Evolutionary conservation across 2,113 vertebrate species (phyloP).

Genomic region (Pica pica): DNA sequence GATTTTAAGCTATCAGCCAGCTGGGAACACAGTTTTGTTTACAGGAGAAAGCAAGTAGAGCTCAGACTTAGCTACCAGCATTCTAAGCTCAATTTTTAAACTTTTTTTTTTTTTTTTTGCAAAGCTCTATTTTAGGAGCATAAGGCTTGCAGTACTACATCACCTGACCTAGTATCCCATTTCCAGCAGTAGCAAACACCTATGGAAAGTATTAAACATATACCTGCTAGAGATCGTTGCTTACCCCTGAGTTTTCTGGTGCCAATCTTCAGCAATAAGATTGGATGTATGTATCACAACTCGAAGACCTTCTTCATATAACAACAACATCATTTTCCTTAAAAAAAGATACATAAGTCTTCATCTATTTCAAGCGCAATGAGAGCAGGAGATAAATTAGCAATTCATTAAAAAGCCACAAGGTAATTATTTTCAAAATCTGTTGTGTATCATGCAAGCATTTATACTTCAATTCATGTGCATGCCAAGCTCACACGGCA

Average conservation of each 20-base stretch:
- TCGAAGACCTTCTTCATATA: constrained; percentile 93
- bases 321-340: constrained; percentile 98
- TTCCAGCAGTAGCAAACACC: not conserved
- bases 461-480: not conserved
- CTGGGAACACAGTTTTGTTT: not conserved
- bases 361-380: not conserved
- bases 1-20: not conserved
- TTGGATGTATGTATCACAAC: constrained; percentile 95
- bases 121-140: not conserved
- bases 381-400: not conserved
- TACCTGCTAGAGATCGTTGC: not conserved
- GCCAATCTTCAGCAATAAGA: constrained; percentile 93
- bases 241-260: constrained; percentile 98
- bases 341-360: not conserved
- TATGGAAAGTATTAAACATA: not conserved
- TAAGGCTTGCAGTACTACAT: not conserved
- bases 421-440: not conserved
- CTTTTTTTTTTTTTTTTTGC: not conserved
- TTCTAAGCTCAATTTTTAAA: not conserved
- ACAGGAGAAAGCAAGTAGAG: not conserved
- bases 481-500: not conserved
- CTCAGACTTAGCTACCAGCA: not conserved
- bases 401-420: not conserved
- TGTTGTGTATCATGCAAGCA: not conserved
- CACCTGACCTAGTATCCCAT: not conserved